These are phyloP conservation scores for Ptychoptera albimana DNA, from an alignment of 2,888 invertebrate genomes.

Conservation along the genomic window DNA sequence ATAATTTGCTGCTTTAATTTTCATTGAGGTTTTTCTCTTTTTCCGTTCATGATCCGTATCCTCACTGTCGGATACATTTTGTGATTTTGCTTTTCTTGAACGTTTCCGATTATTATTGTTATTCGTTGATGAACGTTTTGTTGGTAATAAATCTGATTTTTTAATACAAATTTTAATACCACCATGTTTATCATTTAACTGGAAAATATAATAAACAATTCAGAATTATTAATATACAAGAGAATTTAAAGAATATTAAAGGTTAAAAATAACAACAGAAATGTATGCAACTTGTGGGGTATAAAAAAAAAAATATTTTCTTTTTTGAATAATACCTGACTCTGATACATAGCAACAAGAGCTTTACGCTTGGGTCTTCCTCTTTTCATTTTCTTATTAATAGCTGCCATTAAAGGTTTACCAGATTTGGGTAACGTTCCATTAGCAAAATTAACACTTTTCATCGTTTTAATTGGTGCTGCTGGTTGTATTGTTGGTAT, in stretches of 20 bases:
- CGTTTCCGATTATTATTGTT: slow-evolving; percentile 21
- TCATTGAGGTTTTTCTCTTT: slow-evolving; percentile 18
- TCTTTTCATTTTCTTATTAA: slow-evolving; percentile 25
- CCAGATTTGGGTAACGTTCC: slow-evolving; percentile 28
- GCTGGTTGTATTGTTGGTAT: no score
- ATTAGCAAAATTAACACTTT: slow-evolving; percentile 14
- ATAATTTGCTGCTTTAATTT: slow-evolving; percentile 16
- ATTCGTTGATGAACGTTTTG: slow-evolving; percentile 10
- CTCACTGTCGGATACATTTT: slow-evolving; percentile 32
- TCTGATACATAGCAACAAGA: slow-evolving; percentile 38
- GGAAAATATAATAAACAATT: slow-evolving; percentile 11
- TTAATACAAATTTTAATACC: slow-evolving; percentile 31
- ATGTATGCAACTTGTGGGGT: not conserved
- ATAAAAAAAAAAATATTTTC: not conserved
- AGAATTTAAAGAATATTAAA: not conserved
- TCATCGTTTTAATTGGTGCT: no score
- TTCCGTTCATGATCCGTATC: slow-evolving; percentile 34
- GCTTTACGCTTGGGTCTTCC: slow-evolving; percentile 32
- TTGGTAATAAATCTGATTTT: slow-evolving; percentile 22
- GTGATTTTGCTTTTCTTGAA: slow-evolving; percentile 24
- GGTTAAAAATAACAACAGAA: not conserved
- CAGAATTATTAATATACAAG: not conserved
- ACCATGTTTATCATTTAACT: slow-evolving; percentile 34
- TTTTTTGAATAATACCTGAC: slow-evolving; percentile 31
- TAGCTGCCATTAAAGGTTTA: slow-evolving; percentile 24